phyloP scores from a whole-genome alignment of 1,140 invertebrate genomes.

The Chelonus insularis region DNA sequence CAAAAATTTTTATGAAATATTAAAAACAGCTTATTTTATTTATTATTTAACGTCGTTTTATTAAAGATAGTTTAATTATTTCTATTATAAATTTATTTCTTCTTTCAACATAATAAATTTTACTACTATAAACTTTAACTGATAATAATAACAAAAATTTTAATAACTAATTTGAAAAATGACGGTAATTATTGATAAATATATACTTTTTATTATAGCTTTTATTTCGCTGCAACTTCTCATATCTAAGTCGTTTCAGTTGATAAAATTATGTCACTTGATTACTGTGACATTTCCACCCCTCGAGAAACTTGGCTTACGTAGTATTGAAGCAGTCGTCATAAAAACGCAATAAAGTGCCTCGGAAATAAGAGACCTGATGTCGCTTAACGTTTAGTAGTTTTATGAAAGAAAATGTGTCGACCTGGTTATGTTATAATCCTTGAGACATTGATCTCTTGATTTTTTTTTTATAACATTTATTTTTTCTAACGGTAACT shows the following conservation, averaged over 20 bases:
- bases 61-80: too few relatives aligned
- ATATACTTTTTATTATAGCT: too few relatives aligned
- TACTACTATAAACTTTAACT: too few relatives aligned
- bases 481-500: background rate
- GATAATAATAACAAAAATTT: too few relatives aligned
- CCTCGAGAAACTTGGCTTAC: background rate
- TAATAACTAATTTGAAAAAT: too few relatives aligned
- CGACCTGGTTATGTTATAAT: background rate
- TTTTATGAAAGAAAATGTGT: background rate
- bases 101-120: too few relatives aligned
- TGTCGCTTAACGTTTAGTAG: constrained; percentile 5
- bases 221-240: too few relatives aligned
- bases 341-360: constrained; percentile 6
- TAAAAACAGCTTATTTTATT: too few relatives aligned
- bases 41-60: too few relatives aligned
- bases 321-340: background rate
- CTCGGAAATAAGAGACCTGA: background rate
- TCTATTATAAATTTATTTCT: too few relatives aligned
- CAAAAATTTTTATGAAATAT: too few relatives aligned
- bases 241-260: background rate
- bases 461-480: background rate
- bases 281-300: background rate
- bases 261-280: constrained; percentile 5
- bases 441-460: background rate
- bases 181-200: too few relatives aligned